Evolutionary conservation across 2,888 invertebrate genomes (phyloP), one percentile per base, ranked within the genome.

Genomic region (Hartigia nigra): DNA sequence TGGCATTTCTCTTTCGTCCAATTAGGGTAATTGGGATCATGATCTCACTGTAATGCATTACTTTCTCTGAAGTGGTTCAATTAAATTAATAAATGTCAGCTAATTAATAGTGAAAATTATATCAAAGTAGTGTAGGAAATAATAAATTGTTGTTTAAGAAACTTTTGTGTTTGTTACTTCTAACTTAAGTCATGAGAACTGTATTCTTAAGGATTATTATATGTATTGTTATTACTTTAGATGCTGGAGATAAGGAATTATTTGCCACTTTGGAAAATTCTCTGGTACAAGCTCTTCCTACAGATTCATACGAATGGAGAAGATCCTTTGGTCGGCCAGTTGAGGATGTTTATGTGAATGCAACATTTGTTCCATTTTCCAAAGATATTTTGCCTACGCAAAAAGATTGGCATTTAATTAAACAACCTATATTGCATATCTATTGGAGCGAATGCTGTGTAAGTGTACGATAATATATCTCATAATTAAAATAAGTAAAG

Each of bases 381-480:
- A 95, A 95, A 81, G 95, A 94, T 78, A 94, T 95, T 81, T 91
- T 97, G 78, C 96, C 96, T 74, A 94, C 95, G 81, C 95, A 95
- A 76, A 94, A 94, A 78, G 94, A 95, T 90, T 95, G 96, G 92
- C 96, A 96, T 89, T 94, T 98, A 75, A 93, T 98, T 81, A 96
- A 97, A 85, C 96, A 97, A 87, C 97, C 98, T 14, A 95, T 98
- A 91, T 95, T 99, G 89, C 98, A 99, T 91, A 96, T 97, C 80
- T 99, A 96, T 92, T 98, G 98, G 96, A 98, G 97, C 34, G 98
- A 98, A 91, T 98, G 98, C 94, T 95, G 95, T 91, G 98, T 98
- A 93, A 93, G 95, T 93, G 70, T 35, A 69, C 70, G 76, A 74
- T 76, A 32, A 34, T 72, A 14, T 12, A 69, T 34, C 35, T 55